Evolutionary conservation across 2,113 vertebrate genomes (phyloP).

Genomic region (Notarius quadriscutis): DNA sequence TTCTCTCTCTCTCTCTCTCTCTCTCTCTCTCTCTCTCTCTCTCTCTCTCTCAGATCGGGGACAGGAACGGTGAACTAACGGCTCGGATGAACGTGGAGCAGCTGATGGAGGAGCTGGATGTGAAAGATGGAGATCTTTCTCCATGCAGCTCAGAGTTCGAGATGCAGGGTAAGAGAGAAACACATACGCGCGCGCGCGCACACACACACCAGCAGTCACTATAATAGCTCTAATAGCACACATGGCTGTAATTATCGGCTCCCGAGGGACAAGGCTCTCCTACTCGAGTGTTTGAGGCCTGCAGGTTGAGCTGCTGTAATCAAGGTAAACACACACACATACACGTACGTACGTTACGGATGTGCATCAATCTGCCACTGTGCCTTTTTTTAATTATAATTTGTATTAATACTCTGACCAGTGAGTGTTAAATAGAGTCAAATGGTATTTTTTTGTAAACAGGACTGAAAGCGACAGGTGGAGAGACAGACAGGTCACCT

Average conservation of each 20-base stretch:
- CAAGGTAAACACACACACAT: neutral
- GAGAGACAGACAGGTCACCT: neutral
- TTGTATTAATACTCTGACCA: neutral
- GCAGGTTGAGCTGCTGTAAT: slow-evolving; percentile 24
- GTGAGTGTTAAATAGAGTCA: neutral
- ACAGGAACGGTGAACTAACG: slow-evolving; percentile 85
- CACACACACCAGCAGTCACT: neutral
- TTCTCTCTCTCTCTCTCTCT: neutral
- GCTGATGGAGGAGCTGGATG: slow-evolving; percentile 80
- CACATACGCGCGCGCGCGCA: slow-evolving; percentile 10
- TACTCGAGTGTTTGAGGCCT: slow-evolving; percentile 7
- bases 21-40: neutral
- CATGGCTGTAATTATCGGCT: slow-evolving; percentile 9
- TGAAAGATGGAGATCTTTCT: slow-evolving; percentile 72
- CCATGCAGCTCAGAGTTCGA: slow-evolving; percentile 82
- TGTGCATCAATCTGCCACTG: neutral
- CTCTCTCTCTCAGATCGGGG: slow-evolving; percentile 78
- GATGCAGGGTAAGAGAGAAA: slow-evolving; percentile 81
- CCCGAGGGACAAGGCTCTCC: slow-evolving; percentile 18
- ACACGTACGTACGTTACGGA: neutral
- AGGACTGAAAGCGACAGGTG: neutral
- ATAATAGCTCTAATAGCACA: slow-evolving; percentile 14
- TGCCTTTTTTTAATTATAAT: neutral
- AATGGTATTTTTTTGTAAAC: too few species aligned
- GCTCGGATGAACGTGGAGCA: slow-evolving; percentile 85